Evolutionary conservation across 1,140 invertebrate species (phyloP), one percentile per base, ranked within the genome.

Genomic region (Drosophila sproati): DNA sequence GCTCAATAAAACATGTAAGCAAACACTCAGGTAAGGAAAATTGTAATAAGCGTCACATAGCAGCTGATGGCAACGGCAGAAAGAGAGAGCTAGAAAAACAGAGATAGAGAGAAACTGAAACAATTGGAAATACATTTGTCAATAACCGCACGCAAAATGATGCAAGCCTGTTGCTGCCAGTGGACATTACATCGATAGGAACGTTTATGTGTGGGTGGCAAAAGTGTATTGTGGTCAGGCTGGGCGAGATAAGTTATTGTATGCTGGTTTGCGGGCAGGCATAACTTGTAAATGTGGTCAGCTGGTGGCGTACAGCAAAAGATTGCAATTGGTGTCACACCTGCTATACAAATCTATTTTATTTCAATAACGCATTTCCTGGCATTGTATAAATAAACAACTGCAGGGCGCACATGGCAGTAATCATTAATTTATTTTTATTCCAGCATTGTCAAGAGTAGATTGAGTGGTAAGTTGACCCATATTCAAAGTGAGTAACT

Each of bases 111-210:
- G 48, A 68, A 69, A 35, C 54, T 64, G 57, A 73, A 74, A 80
- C 80, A 85, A 89, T 89, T 89, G 80, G 78, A 89, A 79, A 89
- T 81, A 89, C 85, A 89, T 89, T 89, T 89, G 85, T 89, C 85
- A 89, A 73, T 76, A 85, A 89, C 85, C 78, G 37, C 77, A 79
- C 54, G 55, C 64, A 73, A 80, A 89, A 83, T 72, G 75, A 73
- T 73, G 81, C 78, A 52, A 68, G 70, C 56, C 68, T 60, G 66
- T 73, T 60, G 64, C 80, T 69, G 56, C 55, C 64, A 43, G 5
- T 66, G 80, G 62, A 47, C 56, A 68, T 72, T 61, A 77, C 41
- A 71, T 41, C 54, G 39, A 76, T 28, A 29, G 20, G 28, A 64
- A 71, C 34, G 57, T 20, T 41, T 52, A 60, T 59, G 47, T 52